Evolutionary conservation across 2,797 vertebrate genomes (phyloP).

Genomic region (Cyclura pinguis): DNA sequence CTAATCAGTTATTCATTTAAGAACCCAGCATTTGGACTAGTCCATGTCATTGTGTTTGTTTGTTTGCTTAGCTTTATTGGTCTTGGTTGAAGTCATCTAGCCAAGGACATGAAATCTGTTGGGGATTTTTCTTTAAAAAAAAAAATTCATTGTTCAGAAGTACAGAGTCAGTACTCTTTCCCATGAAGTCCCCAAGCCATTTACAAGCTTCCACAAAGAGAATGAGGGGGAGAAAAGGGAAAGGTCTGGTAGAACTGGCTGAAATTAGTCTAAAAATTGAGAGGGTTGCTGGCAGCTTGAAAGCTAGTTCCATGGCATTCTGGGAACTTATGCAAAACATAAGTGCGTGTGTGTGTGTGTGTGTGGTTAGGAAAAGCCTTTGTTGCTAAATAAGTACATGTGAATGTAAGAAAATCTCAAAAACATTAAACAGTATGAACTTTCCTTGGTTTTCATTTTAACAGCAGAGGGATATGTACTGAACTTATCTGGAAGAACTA

Average conservation of each 20-base stretch:
- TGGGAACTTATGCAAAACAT: neutral
- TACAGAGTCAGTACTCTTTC: neutral
- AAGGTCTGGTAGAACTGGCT: slow-evolving; percentile 1
- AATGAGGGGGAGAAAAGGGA: neutral
- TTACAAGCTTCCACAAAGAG: neutral
- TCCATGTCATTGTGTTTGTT: slow-evolving; percentile 9
- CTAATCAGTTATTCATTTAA: slow-evolving; percentile 14
- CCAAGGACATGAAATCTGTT: slow-evolving; percentile 19
- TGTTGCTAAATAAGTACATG: slow-evolving; percentile 9
- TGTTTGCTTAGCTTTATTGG: neutral
- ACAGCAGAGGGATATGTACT: too few relatives aligned
- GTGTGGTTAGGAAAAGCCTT: neutral
- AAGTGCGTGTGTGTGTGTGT: neutral
- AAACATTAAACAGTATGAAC: neutral
- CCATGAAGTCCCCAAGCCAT: slow-evolving; percentile 8
- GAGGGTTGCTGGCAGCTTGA: neutral
- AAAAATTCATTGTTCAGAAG: slow-evolving; percentile 28
- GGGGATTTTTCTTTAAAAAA: neutral
- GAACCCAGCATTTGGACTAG: neutral
- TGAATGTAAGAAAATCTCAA: slow-evolving; percentile 6
- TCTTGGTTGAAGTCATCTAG: neutral
- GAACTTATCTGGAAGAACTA: too few relatives aligned
- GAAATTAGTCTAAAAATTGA: neutral
- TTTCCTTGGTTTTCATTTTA: too few relatives aligned
- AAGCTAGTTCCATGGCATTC: neutral